Conservation (phyloP, 2,113 vertebrate species). For the Suncus etruscus region DNA sequence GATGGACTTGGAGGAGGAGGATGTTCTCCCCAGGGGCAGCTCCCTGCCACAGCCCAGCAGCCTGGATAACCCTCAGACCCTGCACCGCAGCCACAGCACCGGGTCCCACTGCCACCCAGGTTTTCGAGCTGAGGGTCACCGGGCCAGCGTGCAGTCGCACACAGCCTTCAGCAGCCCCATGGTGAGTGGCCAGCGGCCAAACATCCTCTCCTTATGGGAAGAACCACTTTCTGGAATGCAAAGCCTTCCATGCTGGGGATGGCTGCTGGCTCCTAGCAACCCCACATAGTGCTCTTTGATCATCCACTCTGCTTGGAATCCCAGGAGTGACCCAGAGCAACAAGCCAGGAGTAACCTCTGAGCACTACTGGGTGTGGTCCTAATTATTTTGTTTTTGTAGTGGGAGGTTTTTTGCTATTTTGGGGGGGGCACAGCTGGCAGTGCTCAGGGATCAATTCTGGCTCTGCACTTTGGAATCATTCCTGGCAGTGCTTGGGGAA, state of each 20-base stretch:
- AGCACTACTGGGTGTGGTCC: no score
- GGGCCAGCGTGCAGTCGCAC: conserved; percentile 95
- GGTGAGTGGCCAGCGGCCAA: conserved; percentile 85
- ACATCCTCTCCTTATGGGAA: accelerated
- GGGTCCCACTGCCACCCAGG: conserved; percentile 94
- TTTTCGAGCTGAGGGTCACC: conserved; percentile 92
- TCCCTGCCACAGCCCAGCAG: conserved; percentile 92
- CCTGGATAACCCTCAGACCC: conserved; percentile 89
- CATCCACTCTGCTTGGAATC: no score
- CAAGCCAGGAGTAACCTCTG: no score
- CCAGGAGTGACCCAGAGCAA: no score
- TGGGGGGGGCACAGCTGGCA: no score
- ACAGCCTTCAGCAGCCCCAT: conserved; percentile 99
- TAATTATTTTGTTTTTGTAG: no score
- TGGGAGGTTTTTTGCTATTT: no score
- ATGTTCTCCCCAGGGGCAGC: conserved; percentile 88
- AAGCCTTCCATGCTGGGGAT: background rate
- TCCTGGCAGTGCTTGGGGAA: no score
- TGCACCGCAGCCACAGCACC: conserved; percentile 93
- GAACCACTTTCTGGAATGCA: background rate
- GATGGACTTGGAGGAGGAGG: conserved; percentile 96
- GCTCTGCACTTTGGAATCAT: no score
- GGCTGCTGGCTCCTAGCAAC: background rate
- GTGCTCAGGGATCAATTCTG: no score
- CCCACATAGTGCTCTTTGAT: no score